Evolutionary conservation across 2,888 invertebrate genomes (phyloP).

Genomic region (Drosophila stalkeri): DNA sequence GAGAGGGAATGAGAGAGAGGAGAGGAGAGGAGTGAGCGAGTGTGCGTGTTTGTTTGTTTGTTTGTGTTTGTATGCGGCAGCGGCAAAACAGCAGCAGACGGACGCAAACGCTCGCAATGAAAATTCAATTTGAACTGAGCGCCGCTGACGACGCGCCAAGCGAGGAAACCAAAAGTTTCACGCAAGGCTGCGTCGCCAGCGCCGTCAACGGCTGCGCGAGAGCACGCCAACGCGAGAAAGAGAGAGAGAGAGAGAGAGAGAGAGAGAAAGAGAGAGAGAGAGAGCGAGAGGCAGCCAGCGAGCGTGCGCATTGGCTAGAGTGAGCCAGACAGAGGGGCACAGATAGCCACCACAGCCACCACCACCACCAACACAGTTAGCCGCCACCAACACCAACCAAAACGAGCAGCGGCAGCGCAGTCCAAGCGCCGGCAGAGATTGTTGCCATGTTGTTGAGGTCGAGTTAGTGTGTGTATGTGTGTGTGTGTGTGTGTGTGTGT

Average conservation of each 20-base stretch:
- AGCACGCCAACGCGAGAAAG: conserved; percentile 8
- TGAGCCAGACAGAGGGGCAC: conserved; percentile 29
- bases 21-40: conserved; percentile 13
- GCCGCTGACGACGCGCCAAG: conserved; percentile 69
- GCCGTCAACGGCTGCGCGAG: conserved; percentile 21
- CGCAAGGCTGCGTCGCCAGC: conserved; percentile 26
- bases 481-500: neutral
- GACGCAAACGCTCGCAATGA: conserved; percentile 82
- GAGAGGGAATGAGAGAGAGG: conserved; percentile 10
- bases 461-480: conserved; percentile 3
- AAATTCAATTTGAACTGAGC: conserved; percentile 84
- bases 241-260: neutral
- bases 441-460: conserved; percentile 80
- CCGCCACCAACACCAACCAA: conserved; percentile 50
- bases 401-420: conserved; percentile 50
- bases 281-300: conserved; percentile 16
- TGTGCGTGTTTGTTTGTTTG: neutral
- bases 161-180: conserved; percentile 77
- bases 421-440: conserved; percentile 65
- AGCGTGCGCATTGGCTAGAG: conserved; percentile 13
- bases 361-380: conserved; percentile 9
- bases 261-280: conserved; percentile 9
- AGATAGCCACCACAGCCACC: conserved; percentile 17
- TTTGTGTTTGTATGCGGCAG: conserved; percentile 34
- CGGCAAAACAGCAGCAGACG: conserved; percentile 66